Base-by-base conservation (phyloP, 2,797 vertebrate genomes). In the Syndactyla subalaris region DNA sequence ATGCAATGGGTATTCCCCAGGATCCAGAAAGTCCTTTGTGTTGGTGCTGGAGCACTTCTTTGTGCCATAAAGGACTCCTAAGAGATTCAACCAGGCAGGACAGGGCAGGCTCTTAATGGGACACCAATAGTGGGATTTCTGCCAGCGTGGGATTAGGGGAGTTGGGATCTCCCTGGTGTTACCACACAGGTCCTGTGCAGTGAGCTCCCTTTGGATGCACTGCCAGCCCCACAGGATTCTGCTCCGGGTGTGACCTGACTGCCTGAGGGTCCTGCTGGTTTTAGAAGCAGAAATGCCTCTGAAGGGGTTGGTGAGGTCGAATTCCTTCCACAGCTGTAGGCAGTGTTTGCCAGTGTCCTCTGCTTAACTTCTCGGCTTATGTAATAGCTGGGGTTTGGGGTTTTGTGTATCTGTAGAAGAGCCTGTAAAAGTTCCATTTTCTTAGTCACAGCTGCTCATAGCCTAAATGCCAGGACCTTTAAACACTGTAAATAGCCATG, bases 321-420 rank as follows among this genome's bases (percentile, higher is more conserved):
- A 72, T 92, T 92, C 80, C 83, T 83, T 85, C 89, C 62, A 32
- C 71, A 86, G 70, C 82, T 93, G 58, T 68, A 46, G 76, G 92
- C 76, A 51, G 14, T 52, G 51, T 78, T 88, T 89, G 83, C 77
- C 90, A 66, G 41, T 55, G 67, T 87, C 85, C 75, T 93, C 75
- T 91, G 67, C 52, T 85, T 85, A 88, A 72, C 81, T 77, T 89
- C 12, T n/a, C n/a, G 46, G 36, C 24, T 83, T 91, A 83, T 85
- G 65, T 85, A 80, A 66, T 80, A 29, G 15, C 16, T 71, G 48
- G 34, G 24, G 9, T 20, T 32, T 79, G 27, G 8, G 8, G 10
- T 57, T 89, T 48, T 65, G 29, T 36, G 4, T 36, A 17, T 67
- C 52, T n/a, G 22, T 19, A 8, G 19, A 34, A 36, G 66, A 74